These are phyloP conservation scores for Momotus momota DNA, from an alignment of 2,797 vertebrate species.

Conservation along the genomic window DNA sequence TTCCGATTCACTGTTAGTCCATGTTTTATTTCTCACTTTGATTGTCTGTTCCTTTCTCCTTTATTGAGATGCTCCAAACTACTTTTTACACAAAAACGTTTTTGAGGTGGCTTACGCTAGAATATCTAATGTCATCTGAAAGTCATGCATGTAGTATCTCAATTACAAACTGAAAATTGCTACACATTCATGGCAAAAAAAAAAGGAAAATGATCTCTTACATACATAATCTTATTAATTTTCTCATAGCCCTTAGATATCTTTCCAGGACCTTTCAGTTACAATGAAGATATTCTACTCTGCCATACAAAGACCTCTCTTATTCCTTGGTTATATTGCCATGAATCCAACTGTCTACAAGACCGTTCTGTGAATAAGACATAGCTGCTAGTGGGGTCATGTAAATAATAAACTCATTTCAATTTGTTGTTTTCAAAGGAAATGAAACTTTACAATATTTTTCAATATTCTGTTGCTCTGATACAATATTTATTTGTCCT, in stretches of 20 bases:
- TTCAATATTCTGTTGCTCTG: background rate
- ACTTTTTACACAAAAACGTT: background rate
- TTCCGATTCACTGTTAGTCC: background rate
- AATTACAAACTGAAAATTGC: background rate
- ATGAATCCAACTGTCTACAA: background rate
- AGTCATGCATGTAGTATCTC: background rate
- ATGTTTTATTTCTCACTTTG: background rate
- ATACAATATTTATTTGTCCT: background rate
- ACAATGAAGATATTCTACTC: slow-evolving; percentile 12
- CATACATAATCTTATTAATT: background rate
- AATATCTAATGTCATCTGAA: background rate
- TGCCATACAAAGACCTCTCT: background rate
- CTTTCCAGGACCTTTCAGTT: background rate
- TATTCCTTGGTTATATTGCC: background rate
- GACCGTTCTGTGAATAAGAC: background rate
- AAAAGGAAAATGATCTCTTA: background rate
- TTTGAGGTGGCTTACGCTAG: background rate
- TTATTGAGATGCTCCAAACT: background rate
- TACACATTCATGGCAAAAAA: background rate
- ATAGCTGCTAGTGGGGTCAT: background rate
- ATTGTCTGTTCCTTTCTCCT: background rate
- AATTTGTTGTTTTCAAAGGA: background rate
- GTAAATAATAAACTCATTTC: background rate
- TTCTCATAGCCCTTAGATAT: background rate
- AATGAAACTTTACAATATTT: background rate